phyloP scores from a whole-genome alignment of 2,797 vertebrate genomes.

The Platyrinchus mystaceus region DNA sequence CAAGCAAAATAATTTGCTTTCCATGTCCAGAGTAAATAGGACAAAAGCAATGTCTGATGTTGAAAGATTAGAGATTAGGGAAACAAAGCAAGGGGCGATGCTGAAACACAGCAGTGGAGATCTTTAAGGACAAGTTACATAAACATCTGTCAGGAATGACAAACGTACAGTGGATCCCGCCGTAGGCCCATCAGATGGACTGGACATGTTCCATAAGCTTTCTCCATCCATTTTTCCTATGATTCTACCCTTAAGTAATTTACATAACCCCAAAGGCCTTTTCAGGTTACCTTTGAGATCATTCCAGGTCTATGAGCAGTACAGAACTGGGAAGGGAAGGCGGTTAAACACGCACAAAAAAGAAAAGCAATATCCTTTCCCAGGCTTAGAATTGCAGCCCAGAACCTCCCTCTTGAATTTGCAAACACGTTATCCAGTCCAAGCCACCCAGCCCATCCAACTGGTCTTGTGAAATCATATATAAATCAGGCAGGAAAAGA shows the following conservation, averaged over 20 bases:
- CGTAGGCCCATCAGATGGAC: neutral
- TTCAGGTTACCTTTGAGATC: slow-evolving; percentile 62
- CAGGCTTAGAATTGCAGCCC: slow-evolving; percentile 37
- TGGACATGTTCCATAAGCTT: slow-evolving; percentile 5
- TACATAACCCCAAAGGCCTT: slow-evolving; percentile 49
- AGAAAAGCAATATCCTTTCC: slow-evolving; percentile 16
- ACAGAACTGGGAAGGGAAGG: neutral
- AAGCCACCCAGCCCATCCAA: slow-evolving; percentile 42
- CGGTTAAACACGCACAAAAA: neutral
- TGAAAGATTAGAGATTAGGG: slow-evolving; percentile 3
- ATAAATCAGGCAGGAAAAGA: slow-evolving; percentile 7
- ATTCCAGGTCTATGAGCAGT: slow-evolving; percentile 21
- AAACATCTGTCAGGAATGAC: slow-evolving; percentile 55
- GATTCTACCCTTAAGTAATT: slow-evolving; percentile 12
- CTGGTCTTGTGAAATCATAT: neutral
- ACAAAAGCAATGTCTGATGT: neutral
- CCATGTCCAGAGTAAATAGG: neutral
- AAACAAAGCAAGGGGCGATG: neutral
- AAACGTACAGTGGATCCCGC: slow-evolving; percentile 3
- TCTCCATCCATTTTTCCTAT: neutral
- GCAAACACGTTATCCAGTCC: neutral
- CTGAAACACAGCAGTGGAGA: neutral
- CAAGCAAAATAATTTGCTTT: neutral
- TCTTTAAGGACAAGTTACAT: slow-evolving; percentile 23
- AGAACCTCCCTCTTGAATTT: slow-evolving; percentile 12